phyloP scores from a whole-genome alignment of 2,888 invertebrate species.

The Ditylenchus weischeri region DNA sequence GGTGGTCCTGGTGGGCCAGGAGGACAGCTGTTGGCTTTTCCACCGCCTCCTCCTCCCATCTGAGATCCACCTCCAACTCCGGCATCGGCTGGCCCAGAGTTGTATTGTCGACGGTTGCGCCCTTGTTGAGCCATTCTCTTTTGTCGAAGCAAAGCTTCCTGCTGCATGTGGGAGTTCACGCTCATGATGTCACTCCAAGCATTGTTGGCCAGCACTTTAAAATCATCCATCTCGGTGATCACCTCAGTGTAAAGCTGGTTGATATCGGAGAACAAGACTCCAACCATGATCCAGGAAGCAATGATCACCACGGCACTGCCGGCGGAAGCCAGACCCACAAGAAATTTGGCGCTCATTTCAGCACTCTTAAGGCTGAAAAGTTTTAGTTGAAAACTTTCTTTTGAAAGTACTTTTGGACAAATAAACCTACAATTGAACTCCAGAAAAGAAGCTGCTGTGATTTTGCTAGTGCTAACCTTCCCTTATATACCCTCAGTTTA shows the following conservation, averaged over 20 bases:
- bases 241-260: slow-evolving; percentile 36
- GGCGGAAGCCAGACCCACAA: slow-evolving; percentile 32
- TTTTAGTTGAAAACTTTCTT: too few relatives aligned
- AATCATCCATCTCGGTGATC: slow-evolving; percentile 36
- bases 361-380: too few relatives aligned
- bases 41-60: slow-evolving; percentile 6
- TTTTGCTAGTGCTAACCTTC: too few relatives aligned
- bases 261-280: slow-evolving; percentile 35
- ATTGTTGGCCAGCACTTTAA: slow-evolving; percentile 32
- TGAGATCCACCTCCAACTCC: slow-evolving; percentile 1
- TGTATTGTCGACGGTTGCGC: background rate
- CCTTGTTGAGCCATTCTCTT: too few relatives aligned
- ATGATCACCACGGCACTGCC: slow-evolving; percentile 29
- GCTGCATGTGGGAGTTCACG: background rate
- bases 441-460: too few relatives aligned
- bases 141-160: too few relatives aligned
- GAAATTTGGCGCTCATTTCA: slow-evolving; percentile 33
- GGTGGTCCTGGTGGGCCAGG: slow-evolving; percentile 45
- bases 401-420: too few relatives aligned
- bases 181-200: slow-evolving; percentile 35
- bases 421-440: too few relatives aligned
- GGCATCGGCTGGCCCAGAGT: background rate
- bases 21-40: slow-evolving; percentile 13
- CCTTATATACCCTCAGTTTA: too few relatives aligned
- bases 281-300: slow-evolving; percentile 27